These are phyloP conservation scores for Drosophila diplacantha DNA, from an alignment of 2,888 invertebrate species.

Conservation along the genomic window DNA sequence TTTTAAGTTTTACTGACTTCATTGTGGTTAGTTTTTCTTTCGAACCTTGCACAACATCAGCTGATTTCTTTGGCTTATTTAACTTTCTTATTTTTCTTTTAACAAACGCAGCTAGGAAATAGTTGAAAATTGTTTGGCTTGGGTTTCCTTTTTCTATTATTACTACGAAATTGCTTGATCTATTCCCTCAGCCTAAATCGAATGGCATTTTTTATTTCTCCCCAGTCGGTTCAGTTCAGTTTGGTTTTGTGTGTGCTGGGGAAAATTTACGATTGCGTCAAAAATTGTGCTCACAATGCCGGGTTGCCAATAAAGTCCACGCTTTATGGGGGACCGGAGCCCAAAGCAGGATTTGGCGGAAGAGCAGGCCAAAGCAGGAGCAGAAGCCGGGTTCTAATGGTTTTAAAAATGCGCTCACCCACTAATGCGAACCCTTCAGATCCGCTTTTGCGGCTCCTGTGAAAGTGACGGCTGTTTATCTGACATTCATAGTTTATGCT, in stretches of 20 bases:
- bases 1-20: neutral
- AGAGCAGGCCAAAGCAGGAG: neutral
- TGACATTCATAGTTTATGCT: conserved; percentile 68
- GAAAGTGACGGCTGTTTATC: conserved; percentile 55
- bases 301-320: conserved; percentile 25
- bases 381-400: conserved; percentile 17
- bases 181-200: conserved; percentile 14
- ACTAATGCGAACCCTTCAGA: conserved; percentile 44
- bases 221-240: conserved; percentile 7
- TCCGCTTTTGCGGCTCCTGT: conserved; percentile 28
- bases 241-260: neutral
- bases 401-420: conserved; percentile 36
- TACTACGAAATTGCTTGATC: conserved; percentile 4
- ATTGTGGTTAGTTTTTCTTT: neutral
- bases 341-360: conserved; percentile 15
- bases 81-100: neutral
- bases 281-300: conserved; percentile 12
- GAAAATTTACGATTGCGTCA: conserved; percentile 32
- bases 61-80: neutral
- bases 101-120: neutral
- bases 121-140: neutral
- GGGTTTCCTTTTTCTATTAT: conserved; percentile 1
- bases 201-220: conserved; percentile 31
- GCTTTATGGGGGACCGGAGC: conserved; percentile 19
- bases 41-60: neutral